Conservation (phyloP, 1,140 invertebrate genomes). For the Argopecten irradians region DNA sequence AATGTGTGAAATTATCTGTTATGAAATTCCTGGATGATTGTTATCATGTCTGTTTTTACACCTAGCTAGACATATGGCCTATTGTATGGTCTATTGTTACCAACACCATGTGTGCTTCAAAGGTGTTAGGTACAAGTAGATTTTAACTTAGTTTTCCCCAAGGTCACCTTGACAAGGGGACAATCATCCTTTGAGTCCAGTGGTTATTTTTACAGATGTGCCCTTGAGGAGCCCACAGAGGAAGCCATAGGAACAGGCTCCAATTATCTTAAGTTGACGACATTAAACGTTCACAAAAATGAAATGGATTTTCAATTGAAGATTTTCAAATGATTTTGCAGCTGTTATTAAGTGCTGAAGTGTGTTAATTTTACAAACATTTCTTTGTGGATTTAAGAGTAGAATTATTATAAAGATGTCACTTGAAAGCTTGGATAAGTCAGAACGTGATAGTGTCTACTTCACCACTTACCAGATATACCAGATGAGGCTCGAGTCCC, state of each 20-base stretch:
- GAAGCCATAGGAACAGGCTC: too few species aligned
- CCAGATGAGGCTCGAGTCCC: background rate
- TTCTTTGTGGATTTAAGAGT: background rate
- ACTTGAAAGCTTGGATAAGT: background rate
- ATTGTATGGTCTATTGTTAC: background rate
- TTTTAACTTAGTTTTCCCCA: background rate
- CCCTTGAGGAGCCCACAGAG: too few species aligned
- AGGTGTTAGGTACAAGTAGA: background rate
- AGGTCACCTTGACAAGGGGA: constrained; percentile 11
- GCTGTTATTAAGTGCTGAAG: too few species aligned
- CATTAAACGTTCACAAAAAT: background rate
- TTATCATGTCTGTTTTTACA: background rate
- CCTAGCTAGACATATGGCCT: background rate
- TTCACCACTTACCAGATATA: background rate
- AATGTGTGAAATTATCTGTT: background rate
- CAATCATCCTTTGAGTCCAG: background rate
- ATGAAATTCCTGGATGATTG: background rate
- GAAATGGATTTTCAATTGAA: too few species aligned
- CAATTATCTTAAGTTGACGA: background rate
- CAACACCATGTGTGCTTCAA: background rate
- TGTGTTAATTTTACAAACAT: too few species aligned
- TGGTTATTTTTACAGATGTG: background rate
- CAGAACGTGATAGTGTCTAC: background rate
- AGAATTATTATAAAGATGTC: background rate
- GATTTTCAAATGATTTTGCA: too few species aligned